phyloP scores from a whole-genome alignment of 2,888 invertebrate genomes.

The Diaprepes abbreviatus region DNA sequence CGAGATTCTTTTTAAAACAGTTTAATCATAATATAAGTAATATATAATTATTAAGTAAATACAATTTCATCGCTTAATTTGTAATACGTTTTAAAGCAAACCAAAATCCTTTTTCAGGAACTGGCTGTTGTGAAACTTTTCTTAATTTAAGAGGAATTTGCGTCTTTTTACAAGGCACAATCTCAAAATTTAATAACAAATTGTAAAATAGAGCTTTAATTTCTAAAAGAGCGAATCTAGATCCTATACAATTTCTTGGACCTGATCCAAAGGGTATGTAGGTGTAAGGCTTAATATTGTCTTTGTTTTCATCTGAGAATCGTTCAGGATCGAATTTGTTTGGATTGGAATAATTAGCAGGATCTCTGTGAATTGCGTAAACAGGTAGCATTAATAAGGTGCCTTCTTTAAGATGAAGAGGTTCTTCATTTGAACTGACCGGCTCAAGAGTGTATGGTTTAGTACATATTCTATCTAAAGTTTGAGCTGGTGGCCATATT shows the following conservation, averaged over 20 bases:
- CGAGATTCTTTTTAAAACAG: no score
- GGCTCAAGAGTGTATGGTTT: conserved; percentile 65
- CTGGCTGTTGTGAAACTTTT: neutral
- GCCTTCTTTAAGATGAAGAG: conserved; percentile 50
- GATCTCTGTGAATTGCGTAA: conserved; percentile 57
- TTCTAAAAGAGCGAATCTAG: conserved; percentile 59
- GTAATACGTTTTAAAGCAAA: conserved; percentile 53
- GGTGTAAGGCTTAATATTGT: conserved; percentile 66
- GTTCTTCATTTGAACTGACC: conserved; percentile 48
- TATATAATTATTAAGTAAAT: no score
- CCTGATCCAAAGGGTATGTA: conserved; percentile 67
- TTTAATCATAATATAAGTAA: no score
- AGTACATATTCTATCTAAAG: conserved; percentile 68
- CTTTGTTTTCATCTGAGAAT: conserved; percentile 67
- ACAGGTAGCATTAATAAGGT: conserved; percentile 59
- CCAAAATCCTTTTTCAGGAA: conserved; percentile 57
- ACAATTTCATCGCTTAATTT: no score
- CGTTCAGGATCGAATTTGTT: conserved; percentile 56
- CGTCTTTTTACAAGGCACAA: conserved; percentile 57
- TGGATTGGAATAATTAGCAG: conserved; percentile 56
- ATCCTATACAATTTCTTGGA: conserved; percentile 75
- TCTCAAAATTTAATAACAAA: neutral
- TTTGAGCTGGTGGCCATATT: conserved; percentile 55
- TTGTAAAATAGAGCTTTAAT: conserved; percentile 46
- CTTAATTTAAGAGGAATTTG: conserved; percentile 54